Conservation (phyloP, 2,797 vertebrate genomes). For the Sitta carolinensis region DNA sequence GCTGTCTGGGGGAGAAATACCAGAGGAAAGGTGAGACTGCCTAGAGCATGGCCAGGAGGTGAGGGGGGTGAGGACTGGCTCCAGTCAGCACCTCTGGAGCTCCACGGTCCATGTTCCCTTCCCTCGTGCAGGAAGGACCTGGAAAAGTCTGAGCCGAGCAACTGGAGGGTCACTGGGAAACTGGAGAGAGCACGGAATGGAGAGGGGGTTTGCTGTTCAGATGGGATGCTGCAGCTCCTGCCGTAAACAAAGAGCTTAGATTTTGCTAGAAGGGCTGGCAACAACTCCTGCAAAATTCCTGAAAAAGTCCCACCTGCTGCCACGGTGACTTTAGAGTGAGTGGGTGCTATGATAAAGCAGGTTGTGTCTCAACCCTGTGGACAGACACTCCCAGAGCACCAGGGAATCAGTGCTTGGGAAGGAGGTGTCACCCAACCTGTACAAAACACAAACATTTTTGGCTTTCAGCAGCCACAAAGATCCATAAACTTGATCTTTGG, state of each 20-base stretch:
- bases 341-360: not conserved
- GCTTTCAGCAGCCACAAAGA: not conserved
- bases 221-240: not conserved
- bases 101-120: not conserved
- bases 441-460: not conserved
- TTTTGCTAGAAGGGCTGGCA: not conserved
- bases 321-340: not conserved
- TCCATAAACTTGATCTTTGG: not conserved
- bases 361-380: not conserved
- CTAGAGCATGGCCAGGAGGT: not conserved
- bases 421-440: not conserved
- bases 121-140: accelerated
- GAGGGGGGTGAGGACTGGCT: not conserved
- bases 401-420: not conserved
- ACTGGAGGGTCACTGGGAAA: not conserved
- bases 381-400: not conserved
- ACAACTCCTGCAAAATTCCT: not conserved
- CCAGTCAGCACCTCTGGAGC: not conserved
- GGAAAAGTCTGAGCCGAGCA: not conserved
- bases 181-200: accelerated
- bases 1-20: not conserved
- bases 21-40: not conserved
- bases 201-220: not conserved
- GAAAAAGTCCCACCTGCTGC: not conserved
- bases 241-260: not conserved